Conservation (phyloP, 2,113 vertebrate species). For the Heterotilapia buettikoferi region DNA sequence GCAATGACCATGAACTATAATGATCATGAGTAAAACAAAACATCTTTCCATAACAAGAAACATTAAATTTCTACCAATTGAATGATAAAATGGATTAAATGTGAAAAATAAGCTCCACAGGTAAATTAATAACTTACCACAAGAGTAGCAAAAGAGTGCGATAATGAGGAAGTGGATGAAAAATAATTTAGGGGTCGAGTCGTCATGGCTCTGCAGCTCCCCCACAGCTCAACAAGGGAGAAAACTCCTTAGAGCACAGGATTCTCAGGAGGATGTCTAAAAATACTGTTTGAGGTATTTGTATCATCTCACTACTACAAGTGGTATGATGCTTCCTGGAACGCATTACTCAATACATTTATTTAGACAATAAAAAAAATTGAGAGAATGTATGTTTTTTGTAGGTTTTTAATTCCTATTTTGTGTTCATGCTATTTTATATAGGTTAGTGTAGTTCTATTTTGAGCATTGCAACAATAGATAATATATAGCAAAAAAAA, state of each 20-base stretch:
- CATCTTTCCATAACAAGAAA: not conserved
- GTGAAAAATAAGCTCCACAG: not conserved
- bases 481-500: not conserved
- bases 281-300: not conserved
- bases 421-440: not conserved
- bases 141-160: not conserved
- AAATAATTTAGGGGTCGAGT: not conserved
- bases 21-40: not conserved
- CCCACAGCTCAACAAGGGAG: not conserved
- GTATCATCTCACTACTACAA: not conserved
- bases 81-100: not conserved
- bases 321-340: not conserved
- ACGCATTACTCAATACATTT: fast-evolving
- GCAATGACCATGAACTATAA: not conserved
- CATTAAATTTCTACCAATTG: not conserved
- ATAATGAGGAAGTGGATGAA: not conserved
- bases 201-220: not conserved
- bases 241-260: not conserved
- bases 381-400: not conserved
- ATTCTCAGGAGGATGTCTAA: not conserved
- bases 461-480: not conserved
- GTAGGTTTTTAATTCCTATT: not conserved
- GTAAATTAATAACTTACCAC: not conserved
- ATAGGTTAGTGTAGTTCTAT: not conserved
- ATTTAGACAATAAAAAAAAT: not conserved